Percentiles rank a stretch among this genome's conserved stretches.
Evolutionary conservation across 2,888 invertebrate genomes (phyloP).

Genomic region (Eupsilia transversa): DNA sequence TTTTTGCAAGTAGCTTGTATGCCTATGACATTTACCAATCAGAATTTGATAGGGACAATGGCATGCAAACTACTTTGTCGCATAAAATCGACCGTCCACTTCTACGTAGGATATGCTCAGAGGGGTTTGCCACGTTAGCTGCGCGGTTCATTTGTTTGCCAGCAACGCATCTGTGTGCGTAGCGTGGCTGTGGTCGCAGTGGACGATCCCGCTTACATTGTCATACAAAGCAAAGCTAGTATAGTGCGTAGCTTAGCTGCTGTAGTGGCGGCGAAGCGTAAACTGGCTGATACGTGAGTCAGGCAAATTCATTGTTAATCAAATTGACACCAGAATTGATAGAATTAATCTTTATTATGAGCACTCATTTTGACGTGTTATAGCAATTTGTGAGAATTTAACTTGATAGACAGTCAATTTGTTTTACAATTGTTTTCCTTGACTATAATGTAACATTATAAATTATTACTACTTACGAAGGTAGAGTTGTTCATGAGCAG

Average conservation of each 20-base stretch:
- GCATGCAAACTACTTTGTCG: not conserved
- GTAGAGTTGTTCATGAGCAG: constrained; percentile 95
- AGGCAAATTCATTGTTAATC: too few relatives aligned
- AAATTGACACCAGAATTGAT: too few relatives aligned
- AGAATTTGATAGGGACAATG: too few relatives aligned
- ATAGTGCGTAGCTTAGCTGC: not conserved
- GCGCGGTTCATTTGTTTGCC: not conserved
- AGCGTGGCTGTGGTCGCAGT: too few relatives aligned
- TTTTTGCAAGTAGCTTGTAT: not conserved
- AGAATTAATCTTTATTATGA: too few relatives aligned
- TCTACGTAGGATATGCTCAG: not conserved
- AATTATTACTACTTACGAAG: constrained; percentile 91
- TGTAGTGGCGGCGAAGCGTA: too few relatives aligned
- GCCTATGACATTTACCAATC: too few relatives aligned
- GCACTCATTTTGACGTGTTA: too few relatives aligned
- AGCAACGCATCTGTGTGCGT: not conserved
- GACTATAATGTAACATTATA: not conserved
- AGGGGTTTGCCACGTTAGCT: too few relatives aligned
- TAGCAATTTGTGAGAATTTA: not conserved
- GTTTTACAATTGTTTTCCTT: not conserved
- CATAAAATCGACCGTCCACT: not conserved
- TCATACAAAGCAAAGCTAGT: not conserved
- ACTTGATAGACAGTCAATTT: not conserved
- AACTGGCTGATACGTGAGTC: not conserved
- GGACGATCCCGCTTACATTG: not conserved